A percentile compares a stretch with the other conserved stretches of the same genome.
Conservation (phyloP, 1,140 invertebrate species). For the Pachypeltis micranthus region DNA sequence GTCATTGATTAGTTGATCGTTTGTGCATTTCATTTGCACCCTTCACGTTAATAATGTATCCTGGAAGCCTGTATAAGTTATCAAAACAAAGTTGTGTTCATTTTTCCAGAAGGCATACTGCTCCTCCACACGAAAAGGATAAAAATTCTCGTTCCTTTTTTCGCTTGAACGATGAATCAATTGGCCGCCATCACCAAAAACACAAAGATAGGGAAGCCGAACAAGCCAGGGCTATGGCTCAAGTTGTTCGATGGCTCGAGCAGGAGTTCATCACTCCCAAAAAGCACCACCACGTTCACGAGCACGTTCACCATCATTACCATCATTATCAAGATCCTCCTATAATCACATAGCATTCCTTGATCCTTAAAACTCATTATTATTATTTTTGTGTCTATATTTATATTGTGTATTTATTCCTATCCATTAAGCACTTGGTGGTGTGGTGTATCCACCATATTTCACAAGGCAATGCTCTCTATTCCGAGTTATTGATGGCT, state of each 20-base stretch:
- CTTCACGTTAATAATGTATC: not conserved
- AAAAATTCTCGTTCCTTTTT: not conserved
- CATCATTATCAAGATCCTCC: conserved; percentile 53
- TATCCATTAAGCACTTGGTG: too few relatives aligned
- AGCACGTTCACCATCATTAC: conserved; percentile 74
- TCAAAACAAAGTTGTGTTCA: too few relatives aligned
- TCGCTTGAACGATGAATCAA: not conserved
- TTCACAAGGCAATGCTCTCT: too few relatives aligned
- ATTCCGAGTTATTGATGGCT: too few relatives aligned
- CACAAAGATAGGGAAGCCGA: conserved; percentile 54
- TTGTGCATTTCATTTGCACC: conserved; percentile 26
- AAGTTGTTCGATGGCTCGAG: conserved; percentile 46
- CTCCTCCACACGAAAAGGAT: not conserved
- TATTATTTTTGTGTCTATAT: too few relatives aligned
- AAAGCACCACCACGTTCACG: conserved; percentile 49
- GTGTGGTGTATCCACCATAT: too few relatives aligned
- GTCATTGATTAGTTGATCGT: too few relatives aligned
- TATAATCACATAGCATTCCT: conserved; percentile 29
- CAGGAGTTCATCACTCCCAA: conserved; percentile 38
- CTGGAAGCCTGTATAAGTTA: too few relatives aligned
- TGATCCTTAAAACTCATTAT: too few relatives aligned
- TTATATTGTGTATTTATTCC: too few relatives aligned
- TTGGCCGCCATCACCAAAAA: conserved; percentile 40
- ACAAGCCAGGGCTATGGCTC: conserved; percentile 55
- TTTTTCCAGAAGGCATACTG: not conserved